Evolutionary conservation across 2,888 invertebrate genomes (phyloP), one percentile per base, ranked within the genome.

Genomic region (Microctonus aethiopoides): DNA sequence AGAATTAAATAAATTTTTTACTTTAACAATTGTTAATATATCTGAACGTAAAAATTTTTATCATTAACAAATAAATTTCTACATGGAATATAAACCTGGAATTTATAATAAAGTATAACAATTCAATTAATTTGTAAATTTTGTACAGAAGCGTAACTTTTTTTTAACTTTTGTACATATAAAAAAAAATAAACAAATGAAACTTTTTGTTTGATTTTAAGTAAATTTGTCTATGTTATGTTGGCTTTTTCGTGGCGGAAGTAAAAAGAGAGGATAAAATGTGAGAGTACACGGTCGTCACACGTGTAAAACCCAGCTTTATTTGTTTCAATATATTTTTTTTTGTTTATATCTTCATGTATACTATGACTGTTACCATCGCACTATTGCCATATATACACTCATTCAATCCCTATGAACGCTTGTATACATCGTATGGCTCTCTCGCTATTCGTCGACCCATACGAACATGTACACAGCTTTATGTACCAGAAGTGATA

Each of bases 401-500:
- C 52, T 26, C 51, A 41, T 63, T 41, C 41, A 63, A 62, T 68
- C 24, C 41, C 62, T 46, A 46, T 3, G 4, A 39, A 51, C 61
- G 32, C 20, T 41, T 61, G 32, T 61, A 61, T 41, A 61, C 61
- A 61, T 61, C 41, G 41, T 61, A 24, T 41, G 46, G 9, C 64
- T 32, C 54, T 64, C 29, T 64, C 52, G 51, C 26, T 51, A 64
- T 64, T 52, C 54, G 64, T 54, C 64, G 64, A 64, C 32, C 64
- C 57, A 34, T 64, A 41, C 56, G n/a, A 54, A 20, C 64, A 16
- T 64, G 54, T 54, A 64, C 64, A 65, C 75, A 75, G 80, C 79
- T 85, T 86, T 86, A 85, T 86, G 85, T 85, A 84, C 81, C 85
- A 84, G 84, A 86, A 86, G 82, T 83, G 85, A 86, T 85, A 81